Base-by-base conservation (phyloP, 2,113 vertebrate species). In the Catagonus wagneri region DNA sequence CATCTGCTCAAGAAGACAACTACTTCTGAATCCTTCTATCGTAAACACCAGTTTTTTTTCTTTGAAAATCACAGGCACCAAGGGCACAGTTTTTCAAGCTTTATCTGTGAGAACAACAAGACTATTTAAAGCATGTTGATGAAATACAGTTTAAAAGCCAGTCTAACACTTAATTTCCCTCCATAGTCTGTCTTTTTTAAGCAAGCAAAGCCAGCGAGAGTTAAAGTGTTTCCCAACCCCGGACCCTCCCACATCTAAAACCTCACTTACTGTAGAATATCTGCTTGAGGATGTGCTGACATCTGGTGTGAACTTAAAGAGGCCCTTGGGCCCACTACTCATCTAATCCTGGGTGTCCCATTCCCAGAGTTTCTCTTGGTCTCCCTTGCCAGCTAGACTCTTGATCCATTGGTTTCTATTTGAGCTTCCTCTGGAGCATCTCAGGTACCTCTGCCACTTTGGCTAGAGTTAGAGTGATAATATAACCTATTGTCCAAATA, bases 11-110 rank as follows among this genome's bases (percentile, higher is more conserved):
- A 79, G 27, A 44, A 87, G 36, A 83, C 50, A 84, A 32, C 44
- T 11, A n/a, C 87, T 90, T 97, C 87, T 68, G 19, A 93, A 81
- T 76, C 23, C 20, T 83, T n/a, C 56, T 93, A 61, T 88, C 91
- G 69, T 93, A 78, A 76, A 44, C 27, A 68, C 22, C 29, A 12
- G n/a, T 61, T 90, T 83, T 74, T 61, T 89, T 52, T 66, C 44
- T 91, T 88, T 84, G 76, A 96, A 83, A 68, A 80, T 22, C 56
- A 71, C 34, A 39, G 58, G 3, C n/a, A 72, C 36, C 78, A 63
- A 63, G 27, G 23, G 65, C 78, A 89, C 22, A 89, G 32, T 15
- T 83, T 87, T 83, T 91, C 52, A 83, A 74, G 32, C 66, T 94
- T 72, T 88, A 72, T 29, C 50, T 88, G 13, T n/a, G n/a, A n/a